Base-by-base conservation (phyloP, 2,888 invertebrate species). In the Halocaridina rubra region DNA sequence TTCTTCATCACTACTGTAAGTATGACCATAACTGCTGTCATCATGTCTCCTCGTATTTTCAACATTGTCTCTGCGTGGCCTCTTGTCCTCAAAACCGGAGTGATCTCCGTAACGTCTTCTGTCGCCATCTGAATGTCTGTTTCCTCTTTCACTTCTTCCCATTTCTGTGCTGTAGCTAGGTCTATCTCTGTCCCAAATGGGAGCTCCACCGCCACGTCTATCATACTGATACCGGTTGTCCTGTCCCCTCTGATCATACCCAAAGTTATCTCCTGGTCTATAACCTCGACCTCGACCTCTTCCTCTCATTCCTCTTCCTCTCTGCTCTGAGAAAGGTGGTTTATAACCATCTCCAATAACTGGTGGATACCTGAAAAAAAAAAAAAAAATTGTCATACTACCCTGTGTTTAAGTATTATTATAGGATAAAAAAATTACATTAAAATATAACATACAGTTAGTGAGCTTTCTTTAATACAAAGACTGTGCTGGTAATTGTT, bases 61-160 rank as follows among this genome's bases (percentile, higher is more conserved):
- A 3, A 16, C 46, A n/a, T 76, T 33, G 0, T 81, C 81, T 39
- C 81, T 46, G 32, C 82, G 33, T n/a, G 22, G 0, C 59, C 82
- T 84, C 0, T n/a, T 22, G 8, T 84, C 82, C 7, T 84, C 78
- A 57, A 67, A 84, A 13, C 72, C 72, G 59, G 77, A 27, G 0
- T 53, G 57, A n/a, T 84, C 82, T 30, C 82, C 82, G n/a, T 72
- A 78, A 1, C 59, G 27, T 61, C 82, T 64, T 46, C 81, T 67
- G 7, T 81, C 81, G 1, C 61, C 29, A 1, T 81, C 81, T 2
- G 53, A 75, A 7, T 67, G 39, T 13, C 76, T 33, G 24, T 59
- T 46, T 16, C 77, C 61, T 53, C 82, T 53, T 16, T 72, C 82
- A 29, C 29, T 30, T 75, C 74, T 76, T 33, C 64, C 64, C 1